A percentile compares a stretch with the other conserved stretches of the same genome.
These are phyloP conservation scores for Sinhomidia bicolor DNA, from an alignment of 2,888 invertebrate species.

Conservation along the genomic window DNA sequence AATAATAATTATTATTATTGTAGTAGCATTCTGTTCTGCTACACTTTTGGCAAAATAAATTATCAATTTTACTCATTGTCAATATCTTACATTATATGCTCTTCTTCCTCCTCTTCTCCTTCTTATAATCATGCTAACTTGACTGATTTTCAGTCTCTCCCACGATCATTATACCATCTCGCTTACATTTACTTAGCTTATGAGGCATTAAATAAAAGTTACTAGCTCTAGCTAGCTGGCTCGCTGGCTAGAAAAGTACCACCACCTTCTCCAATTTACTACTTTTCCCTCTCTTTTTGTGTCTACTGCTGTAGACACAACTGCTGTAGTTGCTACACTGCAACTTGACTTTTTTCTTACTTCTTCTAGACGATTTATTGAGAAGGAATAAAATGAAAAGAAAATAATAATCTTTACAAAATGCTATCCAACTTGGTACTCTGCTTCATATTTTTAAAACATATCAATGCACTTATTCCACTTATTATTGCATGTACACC, in stretches of 20 bases:
- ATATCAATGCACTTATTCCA: not conserved
- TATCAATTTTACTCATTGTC: not conserved
- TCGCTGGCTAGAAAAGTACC: not conserved
- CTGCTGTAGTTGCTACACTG: no score
- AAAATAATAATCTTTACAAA: not conserved
- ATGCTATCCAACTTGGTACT: not conserved
- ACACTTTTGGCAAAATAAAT: constrained; percentile 37
- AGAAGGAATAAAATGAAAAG: not conserved
- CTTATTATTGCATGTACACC: not conserved
- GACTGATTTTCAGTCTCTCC: constrained; percentile 20
- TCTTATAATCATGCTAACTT: not conserved
- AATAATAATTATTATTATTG: not conserved
- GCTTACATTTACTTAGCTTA: not conserved
- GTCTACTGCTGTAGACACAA: no score
- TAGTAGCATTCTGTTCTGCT: not conserved
- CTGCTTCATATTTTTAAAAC: constrained; percentile 8
- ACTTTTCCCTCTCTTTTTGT: not conserved
- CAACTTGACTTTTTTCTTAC: no score
- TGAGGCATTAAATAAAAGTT: not conserved
- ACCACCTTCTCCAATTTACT: constrained; percentile 47
- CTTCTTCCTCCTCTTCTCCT: not conserved
- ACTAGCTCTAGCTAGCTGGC: not conserved
- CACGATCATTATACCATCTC: not conserved
- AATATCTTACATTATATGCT: not conserved
- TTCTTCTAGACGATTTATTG: constrained; percentile 22